phyloP scores from a whole-genome alignment of 1,140 invertebrate species.

The Thalassaphorura encarpata region DNA sequence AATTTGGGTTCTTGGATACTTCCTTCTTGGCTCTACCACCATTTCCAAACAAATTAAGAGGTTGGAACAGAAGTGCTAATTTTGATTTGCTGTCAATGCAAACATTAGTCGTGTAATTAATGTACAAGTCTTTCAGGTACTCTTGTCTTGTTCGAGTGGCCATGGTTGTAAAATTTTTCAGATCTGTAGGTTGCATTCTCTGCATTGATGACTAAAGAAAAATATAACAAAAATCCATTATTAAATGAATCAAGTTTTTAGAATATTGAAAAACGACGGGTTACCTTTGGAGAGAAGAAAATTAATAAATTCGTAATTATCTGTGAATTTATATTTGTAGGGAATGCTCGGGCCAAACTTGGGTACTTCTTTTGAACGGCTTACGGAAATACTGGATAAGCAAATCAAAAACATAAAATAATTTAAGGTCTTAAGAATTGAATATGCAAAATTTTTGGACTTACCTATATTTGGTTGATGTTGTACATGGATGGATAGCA shows the following conservation, averaged over 20 bases:
- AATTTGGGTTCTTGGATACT: too few relatives aligned
- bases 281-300: constrained; percentile 82
- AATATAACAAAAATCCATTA: background rate
- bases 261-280: background rate
- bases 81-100: too few relatives aligned
- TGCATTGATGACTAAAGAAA: constrained; percentile 74
- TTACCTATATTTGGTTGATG: constrained; percentile 71
- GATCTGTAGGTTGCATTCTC: constrained; percentile 82
- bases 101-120: too few relatives aligned
- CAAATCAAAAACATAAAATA: constrained; percentile 13
- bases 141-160: constrained; percentile 90
- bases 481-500: constrained; percentile 80
- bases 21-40: too few relatives aligned
- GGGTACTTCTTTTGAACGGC: constrained; percentile 88
- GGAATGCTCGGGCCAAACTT: constrained; percentile 83
- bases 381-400: constrained; percentile 67
- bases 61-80: too few relatives aligned
- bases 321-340: constrained; percentile 67
- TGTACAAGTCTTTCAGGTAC: constrained; percentile 89
- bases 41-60: too few relatives aligned
- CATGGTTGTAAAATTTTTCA: constrained; percentile 96
- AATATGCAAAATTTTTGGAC: constrained; percentile 1
- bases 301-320: constrained; percentile 80
- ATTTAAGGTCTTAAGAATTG: constrained; percentile 1
- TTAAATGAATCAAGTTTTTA: background rate